Evolutionary conservation across 2,113 vertebrate genomes (phyloP).

Genomic region (Danionella cerebrum): DNA sequence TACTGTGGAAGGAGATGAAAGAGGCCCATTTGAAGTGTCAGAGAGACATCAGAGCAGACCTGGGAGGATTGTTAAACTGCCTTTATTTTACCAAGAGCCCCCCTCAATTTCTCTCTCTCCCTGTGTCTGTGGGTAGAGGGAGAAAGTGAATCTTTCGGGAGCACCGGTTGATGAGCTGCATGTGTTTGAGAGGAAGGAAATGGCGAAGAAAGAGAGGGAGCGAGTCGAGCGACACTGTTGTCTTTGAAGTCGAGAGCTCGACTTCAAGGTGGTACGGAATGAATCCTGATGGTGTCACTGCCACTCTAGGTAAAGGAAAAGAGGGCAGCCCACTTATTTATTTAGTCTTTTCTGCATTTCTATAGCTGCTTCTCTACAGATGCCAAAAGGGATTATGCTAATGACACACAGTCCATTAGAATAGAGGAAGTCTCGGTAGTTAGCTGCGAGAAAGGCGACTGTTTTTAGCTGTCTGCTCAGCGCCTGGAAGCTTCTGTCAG

Average conservation of each 20-base stretch:
- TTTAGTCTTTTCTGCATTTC: constrained; percentile 15
- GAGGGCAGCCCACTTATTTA: neutral
- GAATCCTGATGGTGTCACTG: constrained; percentile 30
- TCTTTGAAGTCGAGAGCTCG: constrained; percentile 29
- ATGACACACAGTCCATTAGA: neutral
- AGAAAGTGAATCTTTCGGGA: constrained; percentile 10
- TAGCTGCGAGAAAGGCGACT: neutral
- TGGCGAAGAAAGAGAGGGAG: constrained; percentile 6
- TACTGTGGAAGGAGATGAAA: constrained; percentile 37
- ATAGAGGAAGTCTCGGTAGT: neutral
- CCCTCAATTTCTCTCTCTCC: neutral
- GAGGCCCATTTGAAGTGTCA: constrained; percentile 42
- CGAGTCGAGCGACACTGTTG: constrained; percentile 7
- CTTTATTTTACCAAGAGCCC: constrained; percentile 39
- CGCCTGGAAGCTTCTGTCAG: constrained; percentile 2
- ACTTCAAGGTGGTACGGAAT: constrained; percentile 21
- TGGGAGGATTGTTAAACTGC: constrained; percentile 40
- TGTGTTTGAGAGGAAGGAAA: constrained; percentile 16
- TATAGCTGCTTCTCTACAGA: constrained; percentile 8
- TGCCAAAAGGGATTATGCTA: constrained; percentile 15
- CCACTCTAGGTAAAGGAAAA: constrained; percentile 14
- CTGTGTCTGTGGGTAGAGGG: neutral
- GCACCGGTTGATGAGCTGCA: constrained; percentile 22
- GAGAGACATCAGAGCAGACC: constrained; percentile 30
- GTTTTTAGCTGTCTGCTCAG: constrained; percentile 5